Evolutionary conservation across 2,888 invertebrate species (phyloP), one percentile per base, ranked within the genome.

Genomic region (Nomada lathburiana): DNA sequence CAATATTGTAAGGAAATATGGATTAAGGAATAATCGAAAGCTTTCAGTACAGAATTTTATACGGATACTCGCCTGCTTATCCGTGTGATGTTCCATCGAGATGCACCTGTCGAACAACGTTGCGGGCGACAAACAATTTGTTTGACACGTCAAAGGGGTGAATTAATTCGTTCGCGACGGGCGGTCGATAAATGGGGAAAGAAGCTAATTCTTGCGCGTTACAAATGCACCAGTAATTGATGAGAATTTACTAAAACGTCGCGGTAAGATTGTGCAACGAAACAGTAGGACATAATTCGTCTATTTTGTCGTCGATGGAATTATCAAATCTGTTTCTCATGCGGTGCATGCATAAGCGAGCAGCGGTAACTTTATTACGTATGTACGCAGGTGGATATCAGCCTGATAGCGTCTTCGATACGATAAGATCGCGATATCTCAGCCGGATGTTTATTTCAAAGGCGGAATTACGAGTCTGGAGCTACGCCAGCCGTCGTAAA

Each of bases 381-480:
- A 77, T n/a, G 20, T 23, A 26, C 13, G 57, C 20, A 20, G 57
- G 20, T 65, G 83, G 84, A 89, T 82, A 85, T 86, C 83, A 73
- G 81, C 65, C 82, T 85, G 89, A 87, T 89, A 90, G 87, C 80
- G 86, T 57, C 77, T 72, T 88, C 85, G 84, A 89, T 87, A 88
- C 88, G 90, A 90, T 90, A 89, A 90, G 88, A 87, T 88, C 86
- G 83, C 89, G 89, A 86, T 88, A 88, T 88, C 88, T 87, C 88
- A 88, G 87, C 81, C 86, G 89, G 89, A 91, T 92, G 89, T 92
- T 92, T 92, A 92, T 92, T 91, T 90, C 90, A 90, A 91, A 92
- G 89, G 88, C 90, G 90, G 89, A 92, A 92, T 93, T 92, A 93
- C 92, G 92, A 92, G 90, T 91, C 92, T 93, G 93, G 93, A 92